A percentile compares a stretch with the other conserved stretches of the same genome.
Evolutionary conservation across 2,797 vertebrate genomes (phyloP).

Genomic region (Sibirionetta formosa): DNA sequence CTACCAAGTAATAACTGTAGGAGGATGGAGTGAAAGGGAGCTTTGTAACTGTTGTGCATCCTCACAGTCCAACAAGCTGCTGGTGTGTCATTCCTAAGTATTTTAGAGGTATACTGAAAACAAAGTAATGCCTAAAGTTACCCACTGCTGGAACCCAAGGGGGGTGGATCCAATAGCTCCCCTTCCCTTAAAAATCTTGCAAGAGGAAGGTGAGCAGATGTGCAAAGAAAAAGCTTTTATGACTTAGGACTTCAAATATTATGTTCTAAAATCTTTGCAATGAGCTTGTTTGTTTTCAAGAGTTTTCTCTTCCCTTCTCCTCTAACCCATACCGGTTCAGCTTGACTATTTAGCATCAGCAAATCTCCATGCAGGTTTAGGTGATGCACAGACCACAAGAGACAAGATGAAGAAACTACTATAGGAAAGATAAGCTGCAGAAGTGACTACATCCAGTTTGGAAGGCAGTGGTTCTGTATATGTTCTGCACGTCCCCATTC

Average conservation of each 20-base stretch:
- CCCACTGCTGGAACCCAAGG: not conserved
- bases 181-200: not conserved
- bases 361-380: not conserved
- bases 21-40: conserved; percentile 3
- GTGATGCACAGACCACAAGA: not conserved
- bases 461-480: not conserved
- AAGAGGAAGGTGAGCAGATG: not conserved
- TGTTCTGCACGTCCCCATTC: not conserved
- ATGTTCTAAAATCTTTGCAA: not conserved
- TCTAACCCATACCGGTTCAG: not conserved
- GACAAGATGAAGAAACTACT: not conserved
- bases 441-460: not conserved
- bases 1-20: conserved; percentile 27
- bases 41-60: not conserved
- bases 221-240: not conserved
- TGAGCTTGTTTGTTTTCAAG: not conserved
- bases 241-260: not conserved
- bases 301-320: not conserved
- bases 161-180: not conserved
- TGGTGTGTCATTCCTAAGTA: not conserved
- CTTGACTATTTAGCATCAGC: accelerated
- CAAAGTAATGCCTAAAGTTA: not conserved
- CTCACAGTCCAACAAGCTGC: not conserved
- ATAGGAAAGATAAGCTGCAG: not conserved
- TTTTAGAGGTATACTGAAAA: not conserved